These are phyloP conservation scores for Tipula confusa DNA, from an alignment of 2,888 invertebrate genomes.

Conservation along the genomic window DNA sequence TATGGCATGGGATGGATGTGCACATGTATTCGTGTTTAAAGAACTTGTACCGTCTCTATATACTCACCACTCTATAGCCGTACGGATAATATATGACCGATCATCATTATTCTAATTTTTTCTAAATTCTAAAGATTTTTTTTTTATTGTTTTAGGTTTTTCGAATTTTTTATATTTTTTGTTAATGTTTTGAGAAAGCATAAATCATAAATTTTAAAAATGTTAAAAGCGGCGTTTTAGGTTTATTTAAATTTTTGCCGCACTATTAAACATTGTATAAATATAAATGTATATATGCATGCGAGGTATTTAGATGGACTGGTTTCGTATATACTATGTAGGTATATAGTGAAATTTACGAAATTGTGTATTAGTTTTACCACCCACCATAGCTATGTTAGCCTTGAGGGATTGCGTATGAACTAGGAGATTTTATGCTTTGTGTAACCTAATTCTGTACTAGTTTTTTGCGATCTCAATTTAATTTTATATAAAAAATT, in stretches of 20 bases:
- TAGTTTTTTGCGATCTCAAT: too few species aligned
- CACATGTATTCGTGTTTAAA: too few species aligned
- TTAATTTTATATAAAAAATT: too few species aligned
- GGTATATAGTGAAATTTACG: neutral
- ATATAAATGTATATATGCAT: neutral
- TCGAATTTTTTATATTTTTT: too few species aligned
- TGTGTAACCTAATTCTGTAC: too few species aligned
- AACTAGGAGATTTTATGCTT: too few species aligned
- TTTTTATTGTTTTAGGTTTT: constrained; percentile 15
- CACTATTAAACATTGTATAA: constrained; percentile 17
- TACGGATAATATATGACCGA: neutral
- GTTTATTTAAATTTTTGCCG: constrained; percentile 20
- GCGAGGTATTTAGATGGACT: neutral
- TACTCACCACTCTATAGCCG: neutral
- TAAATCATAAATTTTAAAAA: constrained; percentile 5
- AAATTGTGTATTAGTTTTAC: neutral
- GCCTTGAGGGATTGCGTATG: neutral
- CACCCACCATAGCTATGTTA: neutral
- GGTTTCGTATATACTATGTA: neutral
- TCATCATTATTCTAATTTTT: constrained; percentile 21
- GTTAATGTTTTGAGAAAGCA: constrained; percentile 8
- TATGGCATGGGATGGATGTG: neutral
- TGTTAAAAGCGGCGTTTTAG: constrained; percentile 20
- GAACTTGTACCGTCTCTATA: neutral
- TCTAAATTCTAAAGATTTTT: neutral